Evolutionary conservation across 2,113 vertebrate genomes (phyloP).

Genomic region (Myiagra hebetior): DNA sequence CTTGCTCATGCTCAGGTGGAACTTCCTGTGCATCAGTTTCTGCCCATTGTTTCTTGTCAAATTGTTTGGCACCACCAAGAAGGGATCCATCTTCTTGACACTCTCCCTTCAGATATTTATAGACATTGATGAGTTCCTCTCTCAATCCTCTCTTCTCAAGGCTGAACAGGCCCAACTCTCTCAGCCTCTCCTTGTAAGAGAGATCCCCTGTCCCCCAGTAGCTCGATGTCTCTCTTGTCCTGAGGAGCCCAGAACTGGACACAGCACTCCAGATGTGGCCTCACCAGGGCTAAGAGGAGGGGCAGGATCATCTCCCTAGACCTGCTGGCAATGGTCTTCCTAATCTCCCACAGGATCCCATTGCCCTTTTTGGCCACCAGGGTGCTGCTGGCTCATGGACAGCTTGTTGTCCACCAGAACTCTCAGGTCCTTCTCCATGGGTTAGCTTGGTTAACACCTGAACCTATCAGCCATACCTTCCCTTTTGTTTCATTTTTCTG

Average conservation of each 20-base stretch:
- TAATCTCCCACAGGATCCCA: fast-evolving
- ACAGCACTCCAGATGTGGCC: background rate
- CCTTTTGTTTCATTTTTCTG: background rate
- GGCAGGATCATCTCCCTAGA: fast-evolving
- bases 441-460: background rate
- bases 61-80: background rate
- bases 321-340: background rate
- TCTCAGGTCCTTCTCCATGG: background rate
- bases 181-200: background rate
- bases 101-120: background rate
- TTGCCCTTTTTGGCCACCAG: background rate
- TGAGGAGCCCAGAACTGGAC: background rate
- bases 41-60: too few species aligned
- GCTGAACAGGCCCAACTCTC: background rate
- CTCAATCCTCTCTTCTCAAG: background rate
- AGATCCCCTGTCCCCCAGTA: fast-evolving
- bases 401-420: background rate
- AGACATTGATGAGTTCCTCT: background rate
- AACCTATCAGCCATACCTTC: background rate
- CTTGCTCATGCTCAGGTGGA: background rate
- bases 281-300: background rate
- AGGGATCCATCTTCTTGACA: background rate
- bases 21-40: background rate
- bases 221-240: too few species aligned
- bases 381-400: background rate